Percentiles rank a stretch among this genome's conserved stretches.
Conservation (phyloP, 2,797 vertebrate species). For the Orientallactaga sibirica region DNA sequence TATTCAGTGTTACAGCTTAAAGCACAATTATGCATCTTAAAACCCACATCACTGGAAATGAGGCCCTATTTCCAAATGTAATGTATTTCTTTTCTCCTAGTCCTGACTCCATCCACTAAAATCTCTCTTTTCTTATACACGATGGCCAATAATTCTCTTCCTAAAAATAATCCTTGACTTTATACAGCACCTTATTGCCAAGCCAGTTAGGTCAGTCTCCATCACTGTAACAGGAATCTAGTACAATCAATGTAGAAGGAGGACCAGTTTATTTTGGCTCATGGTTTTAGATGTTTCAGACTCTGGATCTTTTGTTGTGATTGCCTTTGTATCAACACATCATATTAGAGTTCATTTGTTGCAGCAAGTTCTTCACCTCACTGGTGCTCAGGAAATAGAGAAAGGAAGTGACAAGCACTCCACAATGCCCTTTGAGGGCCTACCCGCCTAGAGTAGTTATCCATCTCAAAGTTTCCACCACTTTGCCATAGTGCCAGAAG, state of each 20-base stretch:
- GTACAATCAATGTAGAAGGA: background rate
- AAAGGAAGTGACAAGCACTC: background rate
- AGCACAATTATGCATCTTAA: too few relatives aligned
- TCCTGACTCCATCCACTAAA: background rate
- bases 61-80: background rate
- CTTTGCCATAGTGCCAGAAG: background rate
- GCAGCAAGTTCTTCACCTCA: background rate
- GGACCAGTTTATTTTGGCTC: background rate
- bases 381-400: background rate
- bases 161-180: background rate
- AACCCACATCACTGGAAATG: background rate
- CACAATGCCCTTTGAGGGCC: background rate
- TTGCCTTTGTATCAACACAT: background rate
- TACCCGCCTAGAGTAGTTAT: too few relatives aligned
- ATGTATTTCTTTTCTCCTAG: background rate
- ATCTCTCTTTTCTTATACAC: background rate
- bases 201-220: background rate
- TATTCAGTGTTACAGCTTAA: background rate
- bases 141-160: background rate
- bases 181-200: background rate
- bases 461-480: background rate
- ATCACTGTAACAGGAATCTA: background rate
- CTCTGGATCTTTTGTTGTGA: background rate
- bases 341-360: rapidly evolving
- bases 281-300: background rate